Percentiles rank a stretch among this genome's conserved stretches.
Conservation (phyloP, 2,888 invertebrate species). For the Agriotes lineatus region DNA sequence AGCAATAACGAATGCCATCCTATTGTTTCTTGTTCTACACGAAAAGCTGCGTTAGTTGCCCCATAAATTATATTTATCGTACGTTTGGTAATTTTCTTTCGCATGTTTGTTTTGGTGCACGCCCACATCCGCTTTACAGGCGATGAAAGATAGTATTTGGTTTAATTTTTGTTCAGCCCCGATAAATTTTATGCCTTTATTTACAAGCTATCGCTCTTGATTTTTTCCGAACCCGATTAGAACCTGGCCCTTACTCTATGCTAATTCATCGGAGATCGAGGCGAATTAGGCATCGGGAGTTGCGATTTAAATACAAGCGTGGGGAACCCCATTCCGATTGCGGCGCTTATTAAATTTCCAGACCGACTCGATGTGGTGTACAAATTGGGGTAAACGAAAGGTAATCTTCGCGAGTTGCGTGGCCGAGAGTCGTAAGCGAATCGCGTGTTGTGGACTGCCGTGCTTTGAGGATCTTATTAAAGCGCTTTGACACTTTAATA, state of each 20-base stretch:
- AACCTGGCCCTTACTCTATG: neutral
- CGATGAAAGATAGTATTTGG: conserved; percentile 41
- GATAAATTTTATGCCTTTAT: conserved; percentile 16
- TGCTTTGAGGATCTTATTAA: conserved; percentile 60
- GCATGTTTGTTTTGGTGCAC: conserved; percentile 40
- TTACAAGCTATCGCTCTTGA: conserved; percentile 3
- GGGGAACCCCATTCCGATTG: neutral
- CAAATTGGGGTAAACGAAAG: conserved; percentile 24
- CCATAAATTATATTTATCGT: conserved; percentile 36
- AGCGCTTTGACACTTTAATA: conserved; percentile 61
- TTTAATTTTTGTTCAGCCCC: conserved; percentile 30
- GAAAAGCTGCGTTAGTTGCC: conserved; percentile 29
- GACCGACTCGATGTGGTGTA: neutral
- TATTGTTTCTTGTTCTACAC: conserved; percentile 28
- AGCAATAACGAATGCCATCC: conserved; percentile 7
- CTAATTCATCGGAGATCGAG: neutral
- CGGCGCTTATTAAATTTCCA: neutral
- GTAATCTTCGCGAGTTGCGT: conserved; percentile 44
- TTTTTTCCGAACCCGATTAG: neutral
- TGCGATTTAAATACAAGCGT: too few species aligned
- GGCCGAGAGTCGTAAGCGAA: conserved; percentile 48
- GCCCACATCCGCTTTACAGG: conserved; percentile 34
- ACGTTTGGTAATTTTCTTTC: conserved; percentile 38
- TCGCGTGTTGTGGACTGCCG: conserved; percentile 53
- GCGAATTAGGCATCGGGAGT: neutral